Evolutionary conservation across 2,113 vertebrate genomes (phyloP).

Genomic region (Opisthocomus hoazin): DNA sequence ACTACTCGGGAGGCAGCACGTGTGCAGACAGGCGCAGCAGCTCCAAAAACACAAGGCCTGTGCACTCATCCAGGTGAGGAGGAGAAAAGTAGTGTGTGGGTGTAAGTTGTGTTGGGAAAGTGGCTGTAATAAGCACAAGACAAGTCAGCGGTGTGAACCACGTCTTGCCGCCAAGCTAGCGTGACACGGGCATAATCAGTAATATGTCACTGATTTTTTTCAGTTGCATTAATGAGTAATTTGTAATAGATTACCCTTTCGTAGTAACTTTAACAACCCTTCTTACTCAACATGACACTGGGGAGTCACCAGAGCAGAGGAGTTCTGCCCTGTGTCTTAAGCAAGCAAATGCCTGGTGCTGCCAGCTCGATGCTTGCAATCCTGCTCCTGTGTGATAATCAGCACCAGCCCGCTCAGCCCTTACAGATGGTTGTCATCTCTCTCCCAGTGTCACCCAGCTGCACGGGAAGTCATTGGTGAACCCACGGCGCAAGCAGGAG

Average conservation of each 20-base stretch:
- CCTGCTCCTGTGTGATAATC: background rate
- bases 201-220: constrained; percentile 42
- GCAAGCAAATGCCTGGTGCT: background rate
- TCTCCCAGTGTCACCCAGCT: background rate
- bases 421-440: background rate
- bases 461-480: background rate
- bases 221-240: background rate
- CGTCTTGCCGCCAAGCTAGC: accelerated
- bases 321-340: background rate
- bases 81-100: background rate
- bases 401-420: background rate
- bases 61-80: background rate
- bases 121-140: background rate
- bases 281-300: background rate
- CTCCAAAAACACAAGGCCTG: background rate
- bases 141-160: background rate
- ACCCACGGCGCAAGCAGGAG: background rate
- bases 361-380: background rate
- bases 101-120: background rate
- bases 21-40: background rate
- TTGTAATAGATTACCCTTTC: constrained; percentile 44
- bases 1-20: accelerated
- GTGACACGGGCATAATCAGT: background rate
- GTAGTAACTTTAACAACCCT: background rate
- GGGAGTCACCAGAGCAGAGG: background rate